Conservation (phyloP, 2,113 vertebrate genomes). For the Cricetomys ansorgei region DNA sequence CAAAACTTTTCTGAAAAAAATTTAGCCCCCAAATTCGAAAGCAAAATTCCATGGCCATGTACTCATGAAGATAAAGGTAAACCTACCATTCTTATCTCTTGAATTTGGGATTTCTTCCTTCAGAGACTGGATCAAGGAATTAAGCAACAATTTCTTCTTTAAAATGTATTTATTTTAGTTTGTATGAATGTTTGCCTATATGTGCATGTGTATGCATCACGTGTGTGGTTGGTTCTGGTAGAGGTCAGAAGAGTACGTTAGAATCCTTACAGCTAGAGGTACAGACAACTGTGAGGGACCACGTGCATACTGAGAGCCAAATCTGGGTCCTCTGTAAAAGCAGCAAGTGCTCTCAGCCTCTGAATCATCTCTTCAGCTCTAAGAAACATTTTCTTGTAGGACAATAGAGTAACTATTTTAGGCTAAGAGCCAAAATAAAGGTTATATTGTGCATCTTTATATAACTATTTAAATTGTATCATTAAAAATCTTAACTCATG, state of each 20-base stretch:
- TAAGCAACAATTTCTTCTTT: not conserved
- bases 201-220: not conserved
- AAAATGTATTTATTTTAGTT: not conserved
- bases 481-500: not conserved
- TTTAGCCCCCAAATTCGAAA: not conserved
- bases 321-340: too few relatives aligned
- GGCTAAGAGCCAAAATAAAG: constrained; percentile 3
- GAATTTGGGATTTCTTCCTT: not conserved
- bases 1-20: not conserved
- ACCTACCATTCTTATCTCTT: not conserved
- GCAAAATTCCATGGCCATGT: not conserved
- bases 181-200: not conserved
- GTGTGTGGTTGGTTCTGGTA: not conserved
- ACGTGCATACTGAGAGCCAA: not conserved
- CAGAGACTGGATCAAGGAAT: not conserved
- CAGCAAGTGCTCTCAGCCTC: not conserved
- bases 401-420: not conserved
- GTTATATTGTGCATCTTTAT: not conserved
- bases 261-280: not conserved
- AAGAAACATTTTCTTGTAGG: not conserved
- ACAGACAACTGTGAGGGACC: not conserved
- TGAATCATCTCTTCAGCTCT: not conserved
- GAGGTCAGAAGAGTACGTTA: too few relatives aligned
- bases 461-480: not conserved
- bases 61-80: not conserved